These are phyloP conservation scores for Geotria australis DNA, from an alignment of 2,797 vertebrate species.

Conservation along the genomic window DNA sequence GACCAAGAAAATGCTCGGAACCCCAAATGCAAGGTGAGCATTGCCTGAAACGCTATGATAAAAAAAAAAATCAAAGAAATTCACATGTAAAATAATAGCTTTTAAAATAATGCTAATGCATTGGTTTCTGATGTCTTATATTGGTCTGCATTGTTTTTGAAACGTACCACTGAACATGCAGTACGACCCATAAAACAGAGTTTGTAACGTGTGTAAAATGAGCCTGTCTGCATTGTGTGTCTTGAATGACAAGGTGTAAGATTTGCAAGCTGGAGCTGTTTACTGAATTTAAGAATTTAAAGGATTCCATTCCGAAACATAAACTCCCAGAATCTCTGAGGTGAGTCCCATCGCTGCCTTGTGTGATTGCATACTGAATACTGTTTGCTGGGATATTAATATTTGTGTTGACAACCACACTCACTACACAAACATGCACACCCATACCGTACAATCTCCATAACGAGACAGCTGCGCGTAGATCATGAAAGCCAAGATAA, in stretches of 20 bases:
- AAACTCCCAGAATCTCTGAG: constrained; percentile 35
- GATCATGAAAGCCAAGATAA: no score
- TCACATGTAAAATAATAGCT: background rate
- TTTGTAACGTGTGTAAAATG: no score
- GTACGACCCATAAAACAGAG: no score
- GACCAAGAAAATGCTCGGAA: constrained; percentile 34
- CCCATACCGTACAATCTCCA: no score
- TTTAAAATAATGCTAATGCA: background rate
- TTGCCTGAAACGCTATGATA: no score
- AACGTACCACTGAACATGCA: background rate
- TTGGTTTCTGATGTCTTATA: background rate
- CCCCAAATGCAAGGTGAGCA: constrained; percentile 34
- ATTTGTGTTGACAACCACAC: no score
- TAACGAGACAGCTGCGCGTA: no score
- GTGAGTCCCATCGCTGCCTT: constrained; percentile 11
- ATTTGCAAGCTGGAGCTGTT: constrained; percentile 46
- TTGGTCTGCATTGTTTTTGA: background rate
- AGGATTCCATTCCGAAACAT: constrained; percentile 17
- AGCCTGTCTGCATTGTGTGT: no score
- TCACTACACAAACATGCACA: no score
- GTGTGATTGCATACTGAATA: no score
- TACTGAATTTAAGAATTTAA: constrained; percentile 28
- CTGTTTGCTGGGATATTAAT: no score
- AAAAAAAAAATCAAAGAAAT: no score
- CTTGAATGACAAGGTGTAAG: background rate